Percentiles rank a stretch among this genome's conserved stretches.
Evolutionary conservation across 2,113 vertebrate species (phyloP).

Genomic region (Scalopus aquaticus): DNA sequence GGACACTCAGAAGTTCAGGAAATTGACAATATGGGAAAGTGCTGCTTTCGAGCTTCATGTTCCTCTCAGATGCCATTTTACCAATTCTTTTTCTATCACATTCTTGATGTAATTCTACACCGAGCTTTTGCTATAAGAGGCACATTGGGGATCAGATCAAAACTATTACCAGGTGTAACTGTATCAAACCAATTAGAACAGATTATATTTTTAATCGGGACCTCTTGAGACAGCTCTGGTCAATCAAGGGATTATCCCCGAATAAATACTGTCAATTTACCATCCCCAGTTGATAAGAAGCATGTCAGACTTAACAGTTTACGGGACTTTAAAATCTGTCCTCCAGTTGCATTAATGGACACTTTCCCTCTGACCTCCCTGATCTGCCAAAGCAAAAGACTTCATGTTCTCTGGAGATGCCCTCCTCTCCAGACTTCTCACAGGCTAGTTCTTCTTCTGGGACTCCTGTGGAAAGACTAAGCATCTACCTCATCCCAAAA

Average conservation of each 20-base stretch:
- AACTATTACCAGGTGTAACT: background rate
- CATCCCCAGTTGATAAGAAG: background rate
- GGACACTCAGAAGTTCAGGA: background rate
- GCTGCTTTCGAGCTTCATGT: background rate
- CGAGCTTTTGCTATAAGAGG: background rate
- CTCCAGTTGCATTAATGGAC: accelerated
- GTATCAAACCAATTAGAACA: background rate
- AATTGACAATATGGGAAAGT: background rate
- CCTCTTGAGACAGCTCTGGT: background rate
- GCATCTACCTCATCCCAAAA: background rate
- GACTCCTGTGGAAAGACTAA: background rate
- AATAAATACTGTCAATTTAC: background rate
- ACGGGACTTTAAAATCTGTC: background rate
- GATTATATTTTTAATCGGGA: background rate
- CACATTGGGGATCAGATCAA: background rate
- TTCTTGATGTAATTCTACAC: background rate
- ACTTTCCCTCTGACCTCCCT: background rate
- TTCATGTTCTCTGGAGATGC: background rate
- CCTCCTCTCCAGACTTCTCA: background rate
- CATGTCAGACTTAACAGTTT: background rate
- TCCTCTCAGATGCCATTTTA: background rate
- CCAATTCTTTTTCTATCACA: background rate
- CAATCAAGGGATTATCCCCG: background rate
- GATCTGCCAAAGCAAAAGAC: background rate
- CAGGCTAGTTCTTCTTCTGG: background rate